Evolutionary conservation across 1,140 invertebrate species (phyloP).

Genomic region (Radopholus similis): DNA sequence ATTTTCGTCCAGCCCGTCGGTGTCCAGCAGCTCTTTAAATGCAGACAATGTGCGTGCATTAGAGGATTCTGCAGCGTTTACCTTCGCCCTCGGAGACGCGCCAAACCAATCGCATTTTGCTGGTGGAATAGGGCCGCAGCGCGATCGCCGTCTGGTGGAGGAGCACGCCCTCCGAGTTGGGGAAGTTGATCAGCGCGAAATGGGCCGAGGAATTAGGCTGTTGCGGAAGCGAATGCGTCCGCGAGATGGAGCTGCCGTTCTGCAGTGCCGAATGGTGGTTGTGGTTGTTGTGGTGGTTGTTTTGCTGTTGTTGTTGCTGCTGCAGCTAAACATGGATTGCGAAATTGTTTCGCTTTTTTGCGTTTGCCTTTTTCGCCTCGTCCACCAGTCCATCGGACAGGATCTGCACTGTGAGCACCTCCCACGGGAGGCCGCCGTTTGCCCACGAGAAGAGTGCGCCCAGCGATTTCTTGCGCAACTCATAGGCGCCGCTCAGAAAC

Average conservation of each 20-base stretch:
- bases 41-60: too few species aligned
- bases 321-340: too few species aligned
- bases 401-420: slow-evolving; percentile 23
- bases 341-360: too few species aligned
- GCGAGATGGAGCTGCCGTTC: neutral
- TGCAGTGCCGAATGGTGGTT: neutral
- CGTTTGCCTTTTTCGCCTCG: too few species aligned
- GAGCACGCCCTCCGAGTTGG: slow-evolving; percentile 36
- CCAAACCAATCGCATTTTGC: slow-evolving; percentile 36
- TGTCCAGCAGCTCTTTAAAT: slow-evolving; percentile 41
- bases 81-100: slow-evolving; percentile 44
- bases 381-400: slow-evolving; percentile 16
- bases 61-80: too few species aligned
- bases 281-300: neutral
- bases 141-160: slow-evolving; percentile 38
- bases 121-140: slow-evolving; percentile 17
- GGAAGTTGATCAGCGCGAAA: slow-evolving; percentile 42
- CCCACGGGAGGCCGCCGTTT: slow-evolving; percentile 32
- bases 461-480: slow-evolving; percentile 29
- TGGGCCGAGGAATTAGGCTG: too few species aligned
- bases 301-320: too few species aligned
- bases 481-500: slow-evolving; percentile 41
- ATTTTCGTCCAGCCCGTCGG: slow-evolving; percentile 41
- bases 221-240: too few species aligned
- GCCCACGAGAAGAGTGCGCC: slow-evolving; percentile 34